Evolutionary conservation across 2,113 vertebrate genomes (phyloP), one percentile per base, ranked within the genome.

Genomic region (Chaetura pelagica): DNA sequence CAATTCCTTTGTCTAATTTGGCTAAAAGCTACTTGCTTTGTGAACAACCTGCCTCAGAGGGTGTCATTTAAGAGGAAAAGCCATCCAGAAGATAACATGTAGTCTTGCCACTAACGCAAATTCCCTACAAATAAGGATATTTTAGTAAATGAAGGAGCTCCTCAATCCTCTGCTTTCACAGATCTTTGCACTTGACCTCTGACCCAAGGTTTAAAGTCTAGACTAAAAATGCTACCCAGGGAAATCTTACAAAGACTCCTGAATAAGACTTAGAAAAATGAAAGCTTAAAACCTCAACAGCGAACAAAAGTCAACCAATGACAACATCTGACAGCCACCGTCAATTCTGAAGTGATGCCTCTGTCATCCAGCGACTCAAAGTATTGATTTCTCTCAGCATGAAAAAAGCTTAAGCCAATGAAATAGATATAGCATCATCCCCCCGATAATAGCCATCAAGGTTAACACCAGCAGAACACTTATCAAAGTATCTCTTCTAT

Each of bases 281-380:
- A 99, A 98, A 98, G 97, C 98, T 98, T 99, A 99, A 99, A 99
- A 99, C 98, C 98, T 99, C 98, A 98, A 98, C 97, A 98, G 98
- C 97, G 97, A 99, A 99, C 97, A 98, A 99, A 99, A 99, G 98
- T 99, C 99, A 99, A 98, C 97, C 98, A 99, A 99, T 99, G 99
- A 99, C 98, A 99, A 98, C 87, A 94, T 96, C 97, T 99, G 99
- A 99, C 99, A 99, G 98, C 96, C 97, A 98, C 98, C 96, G 98
- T 99, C 99, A 98, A 99, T 99, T 99, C 98, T 99, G 98, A 98
- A 99, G 98, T 98, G 98, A 99, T 99, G 98, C 98, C 89, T 98
- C 99, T 99, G 99, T 99, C 99, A 99, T 98, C 97, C 98, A 89
- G 97, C 44, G 96, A 97, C 98, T 98, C 98, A 35, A 98, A 97